These are phyloP conservation scores for Gallirallus australis DNA, from an alignment of 2,797 vertebrate genomes.

Conservation along the genomic window DNA sequence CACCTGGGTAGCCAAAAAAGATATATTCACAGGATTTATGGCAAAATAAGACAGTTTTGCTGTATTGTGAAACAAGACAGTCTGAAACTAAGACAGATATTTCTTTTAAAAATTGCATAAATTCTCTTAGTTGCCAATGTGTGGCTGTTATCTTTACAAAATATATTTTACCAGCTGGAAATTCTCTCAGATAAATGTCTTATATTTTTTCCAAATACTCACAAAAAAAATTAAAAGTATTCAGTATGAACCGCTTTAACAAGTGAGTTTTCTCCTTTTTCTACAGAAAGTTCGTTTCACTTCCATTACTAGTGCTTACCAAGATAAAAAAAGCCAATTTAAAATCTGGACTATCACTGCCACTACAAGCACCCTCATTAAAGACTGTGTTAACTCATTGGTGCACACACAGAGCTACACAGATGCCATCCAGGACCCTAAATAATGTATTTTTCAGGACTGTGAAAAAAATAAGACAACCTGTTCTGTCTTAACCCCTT, in stretches of 20 bases:
- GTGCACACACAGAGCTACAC: neutral
- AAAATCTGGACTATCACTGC: neutral
- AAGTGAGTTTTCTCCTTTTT: neutral
- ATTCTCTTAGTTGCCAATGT: neutral
- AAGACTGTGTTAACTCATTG: neutral
- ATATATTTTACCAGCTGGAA: neutral
- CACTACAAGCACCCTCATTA: neutral
- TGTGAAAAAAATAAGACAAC: neutral
- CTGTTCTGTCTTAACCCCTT: neutral
- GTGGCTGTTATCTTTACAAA: neutral
- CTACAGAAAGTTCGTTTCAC: neutral
- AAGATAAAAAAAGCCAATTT: neutral
- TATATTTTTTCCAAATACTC: neutral
- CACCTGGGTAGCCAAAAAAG: neutral
- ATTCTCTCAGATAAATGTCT: neutral
- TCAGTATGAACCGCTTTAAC: neutral
- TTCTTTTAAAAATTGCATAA: neutral
- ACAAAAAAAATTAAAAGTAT: neutral
- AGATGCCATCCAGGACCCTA: neutral
- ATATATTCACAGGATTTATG: accelerated
- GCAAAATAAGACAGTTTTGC: neutral
- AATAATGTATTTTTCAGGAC: accelerated
- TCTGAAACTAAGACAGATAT: neutral
- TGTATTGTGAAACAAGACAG: neutral
- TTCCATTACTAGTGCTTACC: neutral